phyloP scores from a whole-genome alignment of 2,113 vertebrate genomes.

The Petrocephalus zakoni region DNA sequence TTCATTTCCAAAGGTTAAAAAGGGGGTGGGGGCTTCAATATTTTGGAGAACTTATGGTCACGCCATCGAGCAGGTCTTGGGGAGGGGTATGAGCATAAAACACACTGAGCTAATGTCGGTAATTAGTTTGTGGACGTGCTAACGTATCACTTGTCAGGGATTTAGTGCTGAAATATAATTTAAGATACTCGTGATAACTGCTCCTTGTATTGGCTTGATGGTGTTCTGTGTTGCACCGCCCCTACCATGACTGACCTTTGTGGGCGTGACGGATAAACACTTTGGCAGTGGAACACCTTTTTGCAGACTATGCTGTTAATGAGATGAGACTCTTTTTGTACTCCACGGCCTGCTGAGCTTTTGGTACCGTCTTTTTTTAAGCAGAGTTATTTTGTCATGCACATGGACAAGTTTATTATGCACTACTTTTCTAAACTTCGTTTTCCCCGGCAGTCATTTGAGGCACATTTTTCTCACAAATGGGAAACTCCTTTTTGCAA shows the following conservation, averaged over 20 bases:
- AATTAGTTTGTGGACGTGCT: slow-evolving; percentile 72
- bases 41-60: slow-evolving; percentile 35
- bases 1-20: slow-evolving; percentile 72
- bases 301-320: slow-evolving; percentile 96
- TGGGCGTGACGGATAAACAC: slow-evolving; percentile 89
- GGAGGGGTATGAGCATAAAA: slow-evolving; percentile 60
- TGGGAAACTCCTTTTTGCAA: slow-evolving; percentile 99
- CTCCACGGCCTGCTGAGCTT: slow-evolving; percentile 99
- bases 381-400: slow-evolving; percentile 99
- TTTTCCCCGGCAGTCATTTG: slow-evolving; percentile 99
- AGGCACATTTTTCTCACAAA: slow-evolving; percentile 99
- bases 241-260: slow-evolving; percentile 79
- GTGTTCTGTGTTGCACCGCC: slow-evolving; percentile 92
- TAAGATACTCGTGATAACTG: slow-evolving; percentile 69
- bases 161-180: slow-evolving; percentile 75
- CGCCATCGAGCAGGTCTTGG: slow-evolving; percentile 53
- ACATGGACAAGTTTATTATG: slow-evolving; percentile 99
- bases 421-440: slow-evolving; percentile 99
- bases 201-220: slow-evolving; percentile 81
- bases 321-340: slow-evolving; percentile 94
- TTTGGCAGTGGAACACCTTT: slow-evolving; percentile 88
- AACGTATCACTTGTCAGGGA: slow-evolving; percentile 92
- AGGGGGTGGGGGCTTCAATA: slow-evolving; percentile 72
- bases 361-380: slow-evolving; percentile 99
- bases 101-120: slow-evolving; percentile 54